phyloP scores from a whole-genome alignment of 2,797 vertebrate genomes.

The Falco berigora region DNA sequence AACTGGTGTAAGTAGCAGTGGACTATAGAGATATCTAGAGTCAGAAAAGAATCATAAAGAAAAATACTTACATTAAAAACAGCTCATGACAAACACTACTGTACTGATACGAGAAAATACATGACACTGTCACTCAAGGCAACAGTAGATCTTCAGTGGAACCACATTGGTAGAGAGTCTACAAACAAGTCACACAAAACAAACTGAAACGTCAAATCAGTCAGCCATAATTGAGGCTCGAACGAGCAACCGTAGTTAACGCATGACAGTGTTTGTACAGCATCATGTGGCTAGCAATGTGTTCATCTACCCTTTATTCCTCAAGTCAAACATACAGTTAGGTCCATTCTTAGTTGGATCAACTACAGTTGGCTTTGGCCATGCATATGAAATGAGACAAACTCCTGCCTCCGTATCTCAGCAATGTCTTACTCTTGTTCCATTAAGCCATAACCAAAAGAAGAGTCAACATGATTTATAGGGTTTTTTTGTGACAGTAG shows the following conservation, averaged over 20 bases:
- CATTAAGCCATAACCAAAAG: not conserved
- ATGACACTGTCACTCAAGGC: not conserved
- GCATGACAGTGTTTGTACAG: not conserved
- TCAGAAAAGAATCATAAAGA: not conserved
- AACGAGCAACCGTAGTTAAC: not conserved
- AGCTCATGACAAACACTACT: not conserved
- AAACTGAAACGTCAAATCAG: not conserved
- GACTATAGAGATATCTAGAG: not conserved
- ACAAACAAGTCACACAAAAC: not conserved
- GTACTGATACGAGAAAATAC: not conserved
- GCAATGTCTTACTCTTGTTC: not conserved
- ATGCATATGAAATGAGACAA: not conserved
- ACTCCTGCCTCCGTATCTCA: not conserved
- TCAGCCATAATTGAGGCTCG: not conserved
- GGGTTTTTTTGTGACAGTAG: not conserved
- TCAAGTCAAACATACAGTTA: not conserved
- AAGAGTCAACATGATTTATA: not conserved
- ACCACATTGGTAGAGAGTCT: not conserved
- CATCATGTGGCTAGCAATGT: fast-evolving
- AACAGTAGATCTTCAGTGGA: not conserved
- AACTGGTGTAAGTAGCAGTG: not conserved
- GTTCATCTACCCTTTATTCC: not conserved
- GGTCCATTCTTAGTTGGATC: not conserved
- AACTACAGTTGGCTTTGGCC: not conserved
- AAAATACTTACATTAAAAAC: not conserved